phyloP scores from a whole-genome alignment of 2,888 invertebrate species.

The Teleiodes luculella region DNA sequence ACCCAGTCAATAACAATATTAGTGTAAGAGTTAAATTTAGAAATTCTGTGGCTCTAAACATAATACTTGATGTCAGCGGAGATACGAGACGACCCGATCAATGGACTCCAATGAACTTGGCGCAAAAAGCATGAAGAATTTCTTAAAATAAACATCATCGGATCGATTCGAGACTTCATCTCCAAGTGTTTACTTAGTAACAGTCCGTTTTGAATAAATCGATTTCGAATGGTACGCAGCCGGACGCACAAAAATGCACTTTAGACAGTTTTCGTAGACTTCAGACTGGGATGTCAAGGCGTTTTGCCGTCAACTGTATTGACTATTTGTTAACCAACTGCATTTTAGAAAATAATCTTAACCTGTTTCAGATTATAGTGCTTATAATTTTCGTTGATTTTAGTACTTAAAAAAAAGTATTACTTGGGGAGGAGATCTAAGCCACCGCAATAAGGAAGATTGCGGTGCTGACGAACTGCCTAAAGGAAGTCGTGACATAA shows the following conservation, averaged over 20 bases:
- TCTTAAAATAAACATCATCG: conserved; percentile 67
- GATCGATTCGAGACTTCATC: conserved; percentile 66
- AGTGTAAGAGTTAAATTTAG: conserved; percentile 36
- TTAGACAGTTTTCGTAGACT: conserved; percentile 25
- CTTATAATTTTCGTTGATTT: conserved; percentile 24
- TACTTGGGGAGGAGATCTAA: conserved; percentile 42
- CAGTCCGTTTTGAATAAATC: conserved; percentile 69
- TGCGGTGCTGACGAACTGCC: conserved; percentile 9
- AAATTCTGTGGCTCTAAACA: conserved; percentile 48
- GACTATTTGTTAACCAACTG: conserved; percentile 29
- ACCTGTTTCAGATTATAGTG: conserved; percentile 29
- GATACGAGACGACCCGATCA: conserved; percentile 46
- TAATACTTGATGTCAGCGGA: conserved; percentile 53
- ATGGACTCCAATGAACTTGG: conserved; percentile 56
- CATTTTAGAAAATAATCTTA: conserved; percentile 35
- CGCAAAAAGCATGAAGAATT: conserved; percentile 65
- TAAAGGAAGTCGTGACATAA: conserved; percentile 43
- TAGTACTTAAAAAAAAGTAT: conserved; percentile 44
- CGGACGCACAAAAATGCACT: conserved; percentile 30
- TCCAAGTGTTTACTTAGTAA: conserved; percentile 73
- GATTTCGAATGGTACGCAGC: conserved; percentile 46
- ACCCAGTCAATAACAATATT: conserved; percentile 40
- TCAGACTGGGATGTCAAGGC: conserved; percentile 17
- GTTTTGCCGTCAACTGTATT: conserved; percentile 16
- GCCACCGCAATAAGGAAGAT: conserved; percentile 19